Evolutionary conservation across 2,888 invertebrate species (phyloP).

Genomic region (Brachylomia viminalis): DNA sequence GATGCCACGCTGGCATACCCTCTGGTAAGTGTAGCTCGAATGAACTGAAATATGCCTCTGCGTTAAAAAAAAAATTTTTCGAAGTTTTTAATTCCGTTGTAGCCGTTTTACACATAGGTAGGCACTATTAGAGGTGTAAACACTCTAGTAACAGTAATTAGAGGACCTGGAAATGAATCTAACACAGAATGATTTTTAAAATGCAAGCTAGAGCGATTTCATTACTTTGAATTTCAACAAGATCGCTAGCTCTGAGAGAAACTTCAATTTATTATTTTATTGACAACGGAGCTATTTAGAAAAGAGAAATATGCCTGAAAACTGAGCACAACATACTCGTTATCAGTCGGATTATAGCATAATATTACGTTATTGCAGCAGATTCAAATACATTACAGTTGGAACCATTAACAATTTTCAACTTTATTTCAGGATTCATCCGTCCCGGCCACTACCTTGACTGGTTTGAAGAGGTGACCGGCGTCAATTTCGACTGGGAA

Average conservation of each 20-base stretch:
- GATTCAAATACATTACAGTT: neutral
- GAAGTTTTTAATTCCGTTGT: neutral
- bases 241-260: neutral
- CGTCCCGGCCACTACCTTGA: conserved; percentile 73
- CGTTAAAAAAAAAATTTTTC: neutral
- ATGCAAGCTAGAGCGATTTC: neutral
- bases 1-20: conserved; percentile 80
- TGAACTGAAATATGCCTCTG: too few relatives aligned
- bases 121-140: neutral
- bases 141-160: neutral
- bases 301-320: neutral
- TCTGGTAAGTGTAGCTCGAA: conserved; percentile 73
- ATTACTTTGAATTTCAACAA: neutral
- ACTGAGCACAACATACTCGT: neutral
- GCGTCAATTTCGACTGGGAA: conserved; percentile 68
- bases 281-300: neutral
- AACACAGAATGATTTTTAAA: neutral
- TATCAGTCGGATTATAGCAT: too few relatives aligned
- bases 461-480: conserved; percentile 69
- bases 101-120: neutral
- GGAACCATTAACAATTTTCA: neutral
- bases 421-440: conserved; percentile 66
- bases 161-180: neutral
- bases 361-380: neutral
- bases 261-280: neutral